A percentile compares a stretch with the other conserved stretches of the same genome.
phyloP scores from a whole-genome alignment of 2,888 invertebrate species.

The Lasiommata megera region DNA sequence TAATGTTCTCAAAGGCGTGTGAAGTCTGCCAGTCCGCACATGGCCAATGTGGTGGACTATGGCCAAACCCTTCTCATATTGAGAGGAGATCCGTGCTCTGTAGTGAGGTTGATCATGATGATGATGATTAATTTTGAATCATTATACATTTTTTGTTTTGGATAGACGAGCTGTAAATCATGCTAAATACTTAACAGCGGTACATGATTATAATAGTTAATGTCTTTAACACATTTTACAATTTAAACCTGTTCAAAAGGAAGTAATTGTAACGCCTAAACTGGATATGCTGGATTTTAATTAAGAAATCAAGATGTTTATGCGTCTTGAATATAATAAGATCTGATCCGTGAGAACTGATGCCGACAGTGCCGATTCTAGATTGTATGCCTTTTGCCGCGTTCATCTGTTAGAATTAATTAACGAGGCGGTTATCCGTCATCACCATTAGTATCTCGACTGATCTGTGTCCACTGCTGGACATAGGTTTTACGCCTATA shows the following conservation, averaged over 20 bases:
- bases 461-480: too few species aligned
- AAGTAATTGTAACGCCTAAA: slow-evolving; percentile 13
- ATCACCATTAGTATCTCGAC: too few species aligned
- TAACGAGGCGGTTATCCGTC: not conserved
- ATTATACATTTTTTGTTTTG: not conserved
- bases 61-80: too few species aligned
- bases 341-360: slow-evolving; percentile 14
- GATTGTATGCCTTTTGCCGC: not conserved
- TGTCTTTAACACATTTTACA: not conserved
- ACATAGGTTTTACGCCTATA: too few species aligned
- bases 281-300: slow-evolving; percentile 7
- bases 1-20: too few species aligned
- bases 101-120: too few species aligned
- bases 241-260: slow-evolving; percentile 8
- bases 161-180: not conserved
- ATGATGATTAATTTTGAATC: too few species aligned
- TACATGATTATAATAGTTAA: not conserved
- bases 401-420: not conserved
- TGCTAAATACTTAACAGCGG: not conserved
- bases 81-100: too few species aligned
- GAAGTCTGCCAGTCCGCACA: too few species aligned
- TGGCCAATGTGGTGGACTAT: too few species aligned
- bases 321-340: slow-evolving; percentile 2
- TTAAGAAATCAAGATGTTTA: slow-evolving; percentile 10
- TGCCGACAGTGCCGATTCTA: not conserved